Evolutionary conservation across 2,113 vertebrate genomes (phyloP), one percentile per base, ranked within the genome.

Genomic region (Silurus asotus): DNA sequence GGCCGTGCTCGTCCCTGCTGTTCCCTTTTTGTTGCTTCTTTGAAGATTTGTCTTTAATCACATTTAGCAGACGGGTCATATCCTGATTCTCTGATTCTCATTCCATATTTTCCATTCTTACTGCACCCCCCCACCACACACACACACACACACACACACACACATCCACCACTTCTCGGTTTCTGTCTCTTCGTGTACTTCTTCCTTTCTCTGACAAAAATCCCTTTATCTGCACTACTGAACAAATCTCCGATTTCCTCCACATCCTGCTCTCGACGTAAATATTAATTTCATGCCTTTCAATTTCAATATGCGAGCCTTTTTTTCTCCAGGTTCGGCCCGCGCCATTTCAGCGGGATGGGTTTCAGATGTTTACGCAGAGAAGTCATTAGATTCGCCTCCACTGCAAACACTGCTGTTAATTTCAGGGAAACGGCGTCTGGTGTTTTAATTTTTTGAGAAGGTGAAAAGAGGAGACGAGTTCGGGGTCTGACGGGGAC

Each of bases 261-360:
- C 86, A 88, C 86, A 87, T 88, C 64, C 78, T 82, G 87, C 84
- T 88, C 87, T 90, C 61, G 82, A 85, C 88, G 79, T 91, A 90
- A 90, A 91, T 87, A 91, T 90, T 90, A 37, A 91, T 92, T 82
- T 92, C 83, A 89, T 87, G 84, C 88, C 91, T 90, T 92, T 91
- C 91, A 90, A 86, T 84, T 91, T 92, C 85, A 87, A 49, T 90
- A 89, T 89, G n/a, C 25, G 70, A 58, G 70, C 49, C 62, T 84
- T 90, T 89, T 87, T 89, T 85, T 88, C 74, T 78, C 65, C 74
- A 84, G 78, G 67, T 81, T 48, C 62, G 74, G 49, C n/a, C 76
- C 48, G 76, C 61, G 74, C 84, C 84, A 81, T 88, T 89, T 86
- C 84, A 62, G 56, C 65, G 61, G 37, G 82, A 72, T 89, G 80